A percentile compares a stretch with the other conserved stretches of the same genome.
These are phyloP conservation scores for Nymphalis urticae DNA, from an alignment of 2,888 invertebrate species.

Conservation along the genomic window DNA sequence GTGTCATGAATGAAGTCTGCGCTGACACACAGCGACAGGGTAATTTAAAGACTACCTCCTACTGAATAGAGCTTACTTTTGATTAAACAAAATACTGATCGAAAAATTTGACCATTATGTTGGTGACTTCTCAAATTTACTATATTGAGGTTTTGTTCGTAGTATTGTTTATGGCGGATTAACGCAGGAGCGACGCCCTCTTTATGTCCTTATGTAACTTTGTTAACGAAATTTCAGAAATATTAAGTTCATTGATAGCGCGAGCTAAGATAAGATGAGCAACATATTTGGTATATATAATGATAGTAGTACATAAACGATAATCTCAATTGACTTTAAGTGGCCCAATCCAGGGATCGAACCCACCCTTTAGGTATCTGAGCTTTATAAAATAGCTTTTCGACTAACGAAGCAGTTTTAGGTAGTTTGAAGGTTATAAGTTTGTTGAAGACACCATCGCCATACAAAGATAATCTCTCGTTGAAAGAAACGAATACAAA, in stretches of 20 bases:
- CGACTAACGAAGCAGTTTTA: no score
- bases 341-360: no score
- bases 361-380: no score
- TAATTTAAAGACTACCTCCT: neutral
- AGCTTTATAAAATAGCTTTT: no score
- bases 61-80: neutral
- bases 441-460: no score
- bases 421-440: no score
- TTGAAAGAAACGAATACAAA: slow-evolving; percentile 1
- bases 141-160: slow-evolving; percentile 61
- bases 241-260: neutral
- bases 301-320: no score
- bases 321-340: no score
- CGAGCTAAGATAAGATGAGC: no score
- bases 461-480: neutral
- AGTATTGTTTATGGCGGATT: slow-evolving; percentile 70
- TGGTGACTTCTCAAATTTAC: slow-evolving; percentile 32
- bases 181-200: slow-evolving; percentile 57
- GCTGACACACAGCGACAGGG: neutral
- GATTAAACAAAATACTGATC: neutral
- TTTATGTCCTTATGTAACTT: slow-evolving; percentile 54
- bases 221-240: slow-evolving; percentile 44
- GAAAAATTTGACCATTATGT: slow-evolving; percentile 21
- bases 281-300: no score
- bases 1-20: neutral